Evolutionary conservation across 2,888 invertebrate genomes (phyloP).

Genomic region (Ochropacha duplaris): DNA sequence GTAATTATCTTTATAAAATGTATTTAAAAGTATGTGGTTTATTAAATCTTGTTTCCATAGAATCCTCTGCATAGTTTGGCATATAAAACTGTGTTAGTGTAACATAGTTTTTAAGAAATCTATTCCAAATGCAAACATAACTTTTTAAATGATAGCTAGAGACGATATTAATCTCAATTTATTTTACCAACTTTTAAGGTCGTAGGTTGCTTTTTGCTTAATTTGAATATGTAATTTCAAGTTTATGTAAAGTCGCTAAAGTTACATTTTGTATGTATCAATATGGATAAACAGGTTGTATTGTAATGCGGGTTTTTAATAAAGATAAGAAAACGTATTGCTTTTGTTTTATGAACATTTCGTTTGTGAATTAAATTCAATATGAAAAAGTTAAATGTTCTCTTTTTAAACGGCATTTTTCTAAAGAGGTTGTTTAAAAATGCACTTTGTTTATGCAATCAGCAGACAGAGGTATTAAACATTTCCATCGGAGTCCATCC

Average conservation of each 20-base stretch:
- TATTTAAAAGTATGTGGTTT: too few relatives aligned
- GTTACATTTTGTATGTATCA: not conserved
- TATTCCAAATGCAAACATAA: too few relatives aligned
- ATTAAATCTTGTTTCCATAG: too few relatives aligned
- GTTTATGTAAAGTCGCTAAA: not conserved
- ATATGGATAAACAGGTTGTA: not conserved
- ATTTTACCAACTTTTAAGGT: not conserved
- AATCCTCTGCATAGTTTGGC: too few relatives aligned
- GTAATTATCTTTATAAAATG: too few relatives aligned
- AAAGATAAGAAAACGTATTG: not conserved
- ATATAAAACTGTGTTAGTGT: too few relatives aligned
- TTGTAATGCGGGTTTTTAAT: not conserved
- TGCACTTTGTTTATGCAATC: not conserved
- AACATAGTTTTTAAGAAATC: too few relatives aligned
- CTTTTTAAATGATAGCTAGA: not conserved
- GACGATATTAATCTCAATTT: not conserved
- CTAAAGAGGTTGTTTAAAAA: not conserved
- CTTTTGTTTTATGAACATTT: not conserved
- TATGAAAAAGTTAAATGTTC: too few relatives aligned
- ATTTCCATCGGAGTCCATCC: conserved; percentile 51
- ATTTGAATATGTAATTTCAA: not conserved
- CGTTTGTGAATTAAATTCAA: not conserved
- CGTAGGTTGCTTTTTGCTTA: not conserved
- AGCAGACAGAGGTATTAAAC: conserved; percentile 27
- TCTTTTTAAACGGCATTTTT: not conserved